These are phyloP conservation scores for Thera britannica DNA, from an alignment of 2,888 invertebrate genomes.

Conservation along the genomic window DNA sequence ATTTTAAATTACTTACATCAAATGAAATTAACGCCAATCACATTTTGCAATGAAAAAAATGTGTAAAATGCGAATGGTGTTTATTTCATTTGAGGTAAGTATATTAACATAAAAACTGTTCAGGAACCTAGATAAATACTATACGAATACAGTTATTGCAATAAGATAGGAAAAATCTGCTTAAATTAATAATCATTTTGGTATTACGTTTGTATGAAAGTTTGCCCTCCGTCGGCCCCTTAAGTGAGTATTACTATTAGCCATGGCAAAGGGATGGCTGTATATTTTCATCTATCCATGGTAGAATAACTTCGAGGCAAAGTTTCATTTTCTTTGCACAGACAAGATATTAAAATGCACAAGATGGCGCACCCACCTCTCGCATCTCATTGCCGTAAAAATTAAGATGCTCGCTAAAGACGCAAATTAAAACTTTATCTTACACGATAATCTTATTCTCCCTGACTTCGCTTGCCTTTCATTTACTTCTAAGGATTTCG, in stretches of 20 bases:
- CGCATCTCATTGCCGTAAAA: conserved; percentile 43
- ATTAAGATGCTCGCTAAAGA: conserved; percentile 48
- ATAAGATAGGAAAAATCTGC: no score
- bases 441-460: conserved; percentile 62
- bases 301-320: conserved; percentile 6
- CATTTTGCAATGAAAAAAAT: no score
- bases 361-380: conserved; percentile 31
- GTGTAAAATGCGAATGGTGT: no score
- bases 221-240: no score
- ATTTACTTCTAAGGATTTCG: conserved; percentile 70
- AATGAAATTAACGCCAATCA: no score
- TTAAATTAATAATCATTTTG: no score
- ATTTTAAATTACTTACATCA: no score
- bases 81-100: no score
- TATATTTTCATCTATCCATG: not conserved
- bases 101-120: no score
- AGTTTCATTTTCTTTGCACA: conserved; percentile 17
- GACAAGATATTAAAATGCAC: conserved; percentile 30
- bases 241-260: not conserved
- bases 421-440: conserved; percentile 61
- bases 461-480: conserved; percentile 64
- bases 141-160: no score
- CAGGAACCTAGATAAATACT: no score
- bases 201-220: no score
- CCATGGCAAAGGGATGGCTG: not conserved